Evolutionary conservation across 2,797 vertebrate species (phyloP).

Genomic region (Oryzias dopingdopingensis): DNA sequence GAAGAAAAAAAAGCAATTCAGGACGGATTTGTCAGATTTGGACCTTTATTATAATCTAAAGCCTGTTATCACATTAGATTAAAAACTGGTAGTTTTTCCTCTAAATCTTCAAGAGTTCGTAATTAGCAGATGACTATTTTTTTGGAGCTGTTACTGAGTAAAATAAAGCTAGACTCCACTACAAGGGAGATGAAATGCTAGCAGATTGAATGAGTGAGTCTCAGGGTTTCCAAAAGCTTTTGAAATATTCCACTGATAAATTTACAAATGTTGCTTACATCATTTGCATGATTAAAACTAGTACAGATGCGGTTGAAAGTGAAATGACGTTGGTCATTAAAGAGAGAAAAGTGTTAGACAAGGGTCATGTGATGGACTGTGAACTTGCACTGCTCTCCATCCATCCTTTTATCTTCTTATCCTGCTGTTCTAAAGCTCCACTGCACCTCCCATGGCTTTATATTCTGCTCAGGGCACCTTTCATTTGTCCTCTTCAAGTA

Average conservation of each 20-base stretch:
- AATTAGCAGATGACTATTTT: too few relatives aligned
- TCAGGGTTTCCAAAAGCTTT: constrained; percentile 3
- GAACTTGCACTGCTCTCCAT: constrained; percentile 15
- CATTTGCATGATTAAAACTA: too few relatives aligned
- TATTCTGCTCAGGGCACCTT: constrained; percentile 23
- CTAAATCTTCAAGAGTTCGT: too few relatives aligned
- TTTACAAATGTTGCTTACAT: constrained; percentile 41
- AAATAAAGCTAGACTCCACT: too few relatives aligned
- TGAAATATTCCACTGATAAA: constrained; percentile 69
- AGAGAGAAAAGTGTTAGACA: constrained; percentile 5
- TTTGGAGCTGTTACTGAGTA: too few relatives aligned
- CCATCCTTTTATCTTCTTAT: constrained; percentile 37
- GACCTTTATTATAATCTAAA: too few relatives aligned
- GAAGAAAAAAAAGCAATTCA: too few relatives aligned
- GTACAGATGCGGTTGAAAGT: constrained; percentile 8
- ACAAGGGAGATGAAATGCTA: too few relatives aligned
- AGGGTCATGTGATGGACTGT: constrained; percentile 42
- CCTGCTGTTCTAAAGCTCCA: constrained; percentile 21
- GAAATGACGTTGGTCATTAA: neutral
- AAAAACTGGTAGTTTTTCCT: too few relatives aligned
- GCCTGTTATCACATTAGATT: too few relatives aligned
- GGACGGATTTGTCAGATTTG: too few relatives aligned
- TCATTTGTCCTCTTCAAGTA: constrained; percentile 15
- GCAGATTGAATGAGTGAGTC: too few relatives aligned
- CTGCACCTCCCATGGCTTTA: constrained; percentile 14